Evolutionary conservation across 2,797 vertebrate species (phyloP).

Genomic region (Etheostoma perlongum): DNA sequence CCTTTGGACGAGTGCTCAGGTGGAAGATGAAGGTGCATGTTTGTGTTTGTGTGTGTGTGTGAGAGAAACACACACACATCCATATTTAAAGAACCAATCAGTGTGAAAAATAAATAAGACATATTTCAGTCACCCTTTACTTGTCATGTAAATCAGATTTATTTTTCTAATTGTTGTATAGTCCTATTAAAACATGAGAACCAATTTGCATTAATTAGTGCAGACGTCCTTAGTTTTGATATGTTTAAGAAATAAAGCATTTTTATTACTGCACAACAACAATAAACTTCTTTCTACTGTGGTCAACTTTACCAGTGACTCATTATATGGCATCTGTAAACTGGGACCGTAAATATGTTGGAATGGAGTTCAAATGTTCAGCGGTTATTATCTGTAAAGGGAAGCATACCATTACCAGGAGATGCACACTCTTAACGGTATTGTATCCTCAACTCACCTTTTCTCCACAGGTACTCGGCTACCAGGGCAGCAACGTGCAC

Average conservation of each 20-base stretch:
- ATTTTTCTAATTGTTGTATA: background rate
- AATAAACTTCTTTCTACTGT: background rate
- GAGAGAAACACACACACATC: background rate
- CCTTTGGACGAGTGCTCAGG: conserved; percentile 62
- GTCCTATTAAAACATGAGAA: background rate
- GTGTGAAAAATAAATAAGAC: too few relatives aligned
- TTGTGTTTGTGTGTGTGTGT: background rate
- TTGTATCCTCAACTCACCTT: conserved; percentile 85
- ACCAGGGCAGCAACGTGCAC: conserved; percentile 98
- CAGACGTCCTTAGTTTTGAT: background rate
- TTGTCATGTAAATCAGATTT: background rate
- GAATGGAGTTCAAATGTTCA: conserved; percentile 20
- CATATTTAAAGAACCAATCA: background rate
- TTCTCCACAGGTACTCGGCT: conserved; percentile 95
- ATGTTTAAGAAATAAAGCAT: background rate
- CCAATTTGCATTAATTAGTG: background rate
- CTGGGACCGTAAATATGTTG: conserved; percentile 20
- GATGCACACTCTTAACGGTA: background rate
- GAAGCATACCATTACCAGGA: background rate
- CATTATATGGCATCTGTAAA: conserved; percentile 28
- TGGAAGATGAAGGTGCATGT: conserved; percentile 23
- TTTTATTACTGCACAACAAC: conserved; percentile 12
- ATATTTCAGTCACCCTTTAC: background rate
- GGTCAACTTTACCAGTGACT: conserved; percentile 26
- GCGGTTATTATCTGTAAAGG: background rate